A percentile compares a stretch with the other conserved stretches of the same genome.
Conservation (phyloP, 2,797 vertebrate genomes). For the Hapalemur alaotrensis region DNA sequence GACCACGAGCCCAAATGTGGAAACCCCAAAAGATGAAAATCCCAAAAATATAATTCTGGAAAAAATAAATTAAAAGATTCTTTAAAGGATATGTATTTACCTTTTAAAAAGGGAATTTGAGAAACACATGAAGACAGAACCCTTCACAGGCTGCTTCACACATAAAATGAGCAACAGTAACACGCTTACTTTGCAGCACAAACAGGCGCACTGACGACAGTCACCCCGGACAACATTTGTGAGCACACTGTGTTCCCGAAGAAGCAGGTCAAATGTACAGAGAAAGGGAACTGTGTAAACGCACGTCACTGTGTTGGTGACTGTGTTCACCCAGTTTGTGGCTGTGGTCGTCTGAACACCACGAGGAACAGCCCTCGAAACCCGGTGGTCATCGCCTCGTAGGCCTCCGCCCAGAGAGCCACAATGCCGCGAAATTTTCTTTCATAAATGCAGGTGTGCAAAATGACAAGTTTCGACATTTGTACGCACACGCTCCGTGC, state of each 20-base stretch:
- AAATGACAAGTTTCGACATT: neutral
- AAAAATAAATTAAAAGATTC: neutral
- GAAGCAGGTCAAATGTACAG: neutral
- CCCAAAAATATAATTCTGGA: neutral
- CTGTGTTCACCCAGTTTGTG: too few relatives aligned
- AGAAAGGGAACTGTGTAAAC: neutral
- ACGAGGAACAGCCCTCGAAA: too few relatives aligned
- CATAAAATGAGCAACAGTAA: neutral
- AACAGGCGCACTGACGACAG: neutral
- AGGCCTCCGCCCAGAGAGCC: neutral
- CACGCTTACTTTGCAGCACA: neutral
- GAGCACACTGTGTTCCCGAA: neutral
- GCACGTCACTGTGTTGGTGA: neutral
- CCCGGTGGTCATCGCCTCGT: rapidly evolving
- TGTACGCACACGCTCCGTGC: neutral
- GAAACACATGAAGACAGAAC: neutral
- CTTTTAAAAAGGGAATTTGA: neutral
- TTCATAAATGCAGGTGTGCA: neutral
- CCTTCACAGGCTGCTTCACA: neutral
- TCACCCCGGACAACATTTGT: neutral
- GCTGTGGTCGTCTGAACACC: neutral
- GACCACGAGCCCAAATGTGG: neutral
- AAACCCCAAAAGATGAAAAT: neutral
- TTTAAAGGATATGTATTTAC: neutral
- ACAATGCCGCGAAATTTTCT: neutral